phyloP scores from a whole-genome alignment of 1,140 invertebrate species.

The Drosophila truncata region DNA sequence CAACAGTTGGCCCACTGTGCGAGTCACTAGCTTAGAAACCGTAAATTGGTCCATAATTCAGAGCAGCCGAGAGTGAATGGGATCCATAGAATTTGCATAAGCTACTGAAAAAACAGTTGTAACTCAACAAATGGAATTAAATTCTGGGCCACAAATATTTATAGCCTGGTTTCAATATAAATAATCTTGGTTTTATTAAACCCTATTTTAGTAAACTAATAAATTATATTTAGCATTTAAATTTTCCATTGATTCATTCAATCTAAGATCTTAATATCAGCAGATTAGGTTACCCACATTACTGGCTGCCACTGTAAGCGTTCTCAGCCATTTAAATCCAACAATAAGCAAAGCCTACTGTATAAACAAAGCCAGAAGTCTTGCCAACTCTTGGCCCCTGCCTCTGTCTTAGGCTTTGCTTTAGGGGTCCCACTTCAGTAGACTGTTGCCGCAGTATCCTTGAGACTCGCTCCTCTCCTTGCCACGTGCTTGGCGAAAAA shows the following conservation, averaged over 20 bases:
- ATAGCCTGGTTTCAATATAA: too few relatives aligned
- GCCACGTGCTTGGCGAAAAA: conserved; percentile 41
- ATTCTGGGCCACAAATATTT: too few relatives aligned
- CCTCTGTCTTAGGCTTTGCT: conserved; percentile 11
- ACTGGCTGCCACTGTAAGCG: conserved; percentile 12
- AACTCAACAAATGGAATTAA: neutral
- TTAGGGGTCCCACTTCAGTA: conserved; percentile 13
- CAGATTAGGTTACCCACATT: neutral
- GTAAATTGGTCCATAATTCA: conserved; percentile 5
- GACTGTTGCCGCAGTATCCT: conserved; percentile 62
- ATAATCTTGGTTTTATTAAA: too few relatives aligned
- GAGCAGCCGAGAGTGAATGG: neutral
- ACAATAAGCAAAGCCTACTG: conserved; percentile 30
- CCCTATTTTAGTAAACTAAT: too few relatives aligned
- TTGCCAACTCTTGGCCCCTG: conserved; percentile 36
- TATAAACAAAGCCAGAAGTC: conserved; percentile 43
- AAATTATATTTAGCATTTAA: neutral
- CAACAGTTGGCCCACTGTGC: conserved; percentile 45
- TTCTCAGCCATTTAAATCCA: conserved; percentile 32
- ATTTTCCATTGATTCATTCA: neutral
- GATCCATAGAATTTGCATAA: neutral
- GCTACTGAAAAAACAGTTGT: neutral
- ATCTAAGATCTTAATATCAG: neutral
- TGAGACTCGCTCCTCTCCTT: conserved; percentile 32
- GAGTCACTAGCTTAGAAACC: conserved; percentile 13